Evolutionary conservation across 2,797 vertebrate genomes (phyloP).

Genomic region (Lacerta bilineata): DNA sequence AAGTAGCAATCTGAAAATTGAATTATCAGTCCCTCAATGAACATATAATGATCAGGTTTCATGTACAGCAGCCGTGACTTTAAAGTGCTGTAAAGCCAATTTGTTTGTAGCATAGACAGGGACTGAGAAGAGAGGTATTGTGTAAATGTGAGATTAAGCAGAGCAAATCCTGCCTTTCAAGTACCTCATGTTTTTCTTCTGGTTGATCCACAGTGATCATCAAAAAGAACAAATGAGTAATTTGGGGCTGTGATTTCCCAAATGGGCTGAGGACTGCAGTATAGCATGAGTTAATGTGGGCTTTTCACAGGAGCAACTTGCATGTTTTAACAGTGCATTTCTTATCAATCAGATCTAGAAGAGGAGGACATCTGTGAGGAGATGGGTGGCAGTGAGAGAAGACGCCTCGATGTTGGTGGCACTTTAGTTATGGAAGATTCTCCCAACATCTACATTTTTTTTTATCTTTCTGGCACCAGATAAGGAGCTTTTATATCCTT

Average conservation of each 20-base stretch:
- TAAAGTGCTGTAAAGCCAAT: not conserved
- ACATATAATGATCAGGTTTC: not conserved
- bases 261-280: not conserved
- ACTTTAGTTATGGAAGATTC: no score
- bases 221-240: not conserved
- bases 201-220: not conserved
- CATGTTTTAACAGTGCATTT: no score
- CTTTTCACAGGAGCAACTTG: no score
- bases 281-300: no score
- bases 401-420: no score
- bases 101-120: not conserved
- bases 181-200: not conserved
- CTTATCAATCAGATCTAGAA: no score
- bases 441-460: no score
- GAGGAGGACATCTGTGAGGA: no score
- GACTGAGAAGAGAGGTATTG: not conserved
- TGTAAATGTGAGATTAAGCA: not conserved
- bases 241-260: not conserved
- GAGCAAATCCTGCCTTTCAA: accelerated
- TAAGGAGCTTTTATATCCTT: no score
- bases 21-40: not conserved
- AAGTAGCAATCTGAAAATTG: not conserved
- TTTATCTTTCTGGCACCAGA: no score
- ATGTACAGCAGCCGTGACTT: not conserved
- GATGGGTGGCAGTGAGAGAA: no score